These are phyloP conservation scores for Antigone vipio DNA, from an alignment of 2,113 vertebrate genomes.

Conservation along the genomic window DNA sequence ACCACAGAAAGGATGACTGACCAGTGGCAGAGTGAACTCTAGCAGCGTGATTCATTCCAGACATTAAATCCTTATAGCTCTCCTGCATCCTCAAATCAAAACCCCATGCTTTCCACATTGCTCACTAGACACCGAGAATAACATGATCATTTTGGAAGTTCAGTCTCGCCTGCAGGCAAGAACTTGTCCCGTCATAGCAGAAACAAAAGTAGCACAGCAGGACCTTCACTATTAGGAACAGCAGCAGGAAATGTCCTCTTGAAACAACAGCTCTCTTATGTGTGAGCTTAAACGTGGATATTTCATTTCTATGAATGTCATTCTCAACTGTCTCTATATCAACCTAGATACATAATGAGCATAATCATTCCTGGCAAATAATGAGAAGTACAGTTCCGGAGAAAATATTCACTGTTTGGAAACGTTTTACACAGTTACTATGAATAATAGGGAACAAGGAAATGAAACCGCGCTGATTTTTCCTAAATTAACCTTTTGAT, in stretches of 20 bases:
- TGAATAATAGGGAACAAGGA: background rate
- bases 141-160: conserved; percentile 46
- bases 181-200: background rate
- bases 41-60: conserved; percentile 9
- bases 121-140: conserved; percentile 26
- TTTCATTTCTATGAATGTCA: background rate
- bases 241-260: background rate
- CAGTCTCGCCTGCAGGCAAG: conserved; percentile 28
- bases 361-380: conserved; percentile 21
- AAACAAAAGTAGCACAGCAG: conserved; percentile 38
- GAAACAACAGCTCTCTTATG: background rate
- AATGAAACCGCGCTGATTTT: background rate
- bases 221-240: background rate
- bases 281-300: background rate
- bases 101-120: conserved; percentile 1
- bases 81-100: conserved; percentile 24
- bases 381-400: background rate
- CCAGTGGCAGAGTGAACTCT: background rate
- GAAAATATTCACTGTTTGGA: background rate
- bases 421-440: background rate
- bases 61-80: background rate
- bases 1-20: background rate
- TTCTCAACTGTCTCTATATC: background rate
- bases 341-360: background rate
- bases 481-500: background rate